Base-by-base conservation (phyloP, 2,797 vertebrate species). In the Dipus sagitta region DNA sequence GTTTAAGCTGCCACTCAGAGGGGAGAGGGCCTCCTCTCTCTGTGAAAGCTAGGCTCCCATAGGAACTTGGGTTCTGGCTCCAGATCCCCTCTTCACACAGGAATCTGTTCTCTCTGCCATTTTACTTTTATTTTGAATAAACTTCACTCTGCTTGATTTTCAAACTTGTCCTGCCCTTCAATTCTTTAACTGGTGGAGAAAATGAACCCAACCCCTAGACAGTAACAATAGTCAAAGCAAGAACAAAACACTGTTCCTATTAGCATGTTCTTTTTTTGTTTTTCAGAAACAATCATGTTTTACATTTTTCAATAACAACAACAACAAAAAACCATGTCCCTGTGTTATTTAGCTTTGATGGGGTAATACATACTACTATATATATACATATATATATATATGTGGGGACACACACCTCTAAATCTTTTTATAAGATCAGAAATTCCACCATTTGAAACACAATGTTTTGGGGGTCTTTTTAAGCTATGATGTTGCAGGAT, bases 341-440 rank as follows among this genome's bases (percentile, higher is more conserved):
- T 54, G 7, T 42, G n/a, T 20, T 83, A 60, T 58, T 91, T 85
- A 72, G 26, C 64, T 83, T 77, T 90, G n/a, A 68, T 4, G 32
- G 65, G 38, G 28, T 72, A 60, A 91, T n/a, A 91, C 38, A 38
- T 38, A 38, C n/a, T n/a, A n/a, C n/a, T 38, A 38, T 38, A 38
- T 38, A 38, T 38, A 38, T 38, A 38, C 38, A 38, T 38, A 38
- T 38, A 38, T 38, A 6, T 38, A 38, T 38, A 38, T 38, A 38
- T 38, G 3, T 38, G 90, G 58, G 52, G 17, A 85, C 68, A 88
- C 23, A 67, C 38, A 71, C 34, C 94, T 96, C 82, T 26, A 93
- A 93, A 54, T 67, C 76, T 52, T 72, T 93, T 79, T 90, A 83
- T 54, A 62, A 87, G 74, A 42, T 91, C 58, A 88, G 68, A 95